Base-by-base conservation (phyloP, 1,140 invertebrate genomes). In the Drosophila nannoptera region DNA sequence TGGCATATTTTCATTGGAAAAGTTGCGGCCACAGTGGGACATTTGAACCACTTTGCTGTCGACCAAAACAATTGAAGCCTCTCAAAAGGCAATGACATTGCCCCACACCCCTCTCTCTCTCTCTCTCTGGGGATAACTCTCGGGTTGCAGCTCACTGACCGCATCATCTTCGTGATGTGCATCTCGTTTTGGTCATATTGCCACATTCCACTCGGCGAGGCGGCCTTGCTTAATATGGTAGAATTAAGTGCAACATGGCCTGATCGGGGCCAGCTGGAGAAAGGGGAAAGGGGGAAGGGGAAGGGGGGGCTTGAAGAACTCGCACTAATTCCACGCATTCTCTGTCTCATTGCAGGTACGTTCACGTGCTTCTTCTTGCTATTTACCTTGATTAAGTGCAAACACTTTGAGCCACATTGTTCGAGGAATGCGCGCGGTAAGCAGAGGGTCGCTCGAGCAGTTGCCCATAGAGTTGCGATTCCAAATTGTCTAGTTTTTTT, bases 1-100 rank as follows among this genome's bases (percentile, higher is more conserved):
- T 73, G 72, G 78, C 61, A 73, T 72, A 77, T 78, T 84, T 83
- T 83, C 80, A 61, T 66, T 80, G 76, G 80, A 83, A 83, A 77
- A 77, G 69, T 65, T 67, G 62, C 6, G 33, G 12, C 36, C n/a
- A 38, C 12, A 32, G 29, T 7, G 31, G 14, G 42, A 35, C 63
- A 55, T 75, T 73, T 71, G 69, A 74, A 75, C 81, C 77, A 77
- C 76, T 84, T 84, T 70, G 59, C 42, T 12, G 42, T 16, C 14
- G 76, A 84, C 80, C 80, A 69, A 69, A 43, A 43, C 82, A 84
- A 84, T 78, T 65, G 78, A 67, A 71, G 71, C 59, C 77, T 69
- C 5, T 22, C 81, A 62, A 81, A 74, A 69, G 73, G 65, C 78
- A 69, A 75, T 81, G 78, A 82, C 78, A 81, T 82, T 82, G 74